A percentile compares a stretch with the other conserved stretches of the same genome.
These are phyloP conservation scores for Melopsittacus undulatus DNA, from an alignment of 2,797 vertebrate species.

Conservation along the genomic window DNA sequence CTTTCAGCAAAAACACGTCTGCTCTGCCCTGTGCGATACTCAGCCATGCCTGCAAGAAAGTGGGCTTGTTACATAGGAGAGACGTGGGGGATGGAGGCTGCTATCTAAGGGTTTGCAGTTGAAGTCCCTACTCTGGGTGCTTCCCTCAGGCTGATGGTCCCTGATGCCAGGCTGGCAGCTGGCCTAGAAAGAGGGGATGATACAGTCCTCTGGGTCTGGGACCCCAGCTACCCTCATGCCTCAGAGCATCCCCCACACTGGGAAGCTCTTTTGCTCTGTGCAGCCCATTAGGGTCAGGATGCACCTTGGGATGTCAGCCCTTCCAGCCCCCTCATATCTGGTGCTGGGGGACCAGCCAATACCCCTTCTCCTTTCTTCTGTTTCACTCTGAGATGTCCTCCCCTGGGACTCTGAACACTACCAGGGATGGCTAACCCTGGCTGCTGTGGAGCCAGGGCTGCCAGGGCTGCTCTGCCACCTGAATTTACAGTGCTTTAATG, in stretches of 20 bases:
- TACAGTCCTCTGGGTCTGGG: not conserved
- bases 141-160: accelerated
- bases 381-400: not conserved
- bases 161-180: not conserved
- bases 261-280: not conserved
- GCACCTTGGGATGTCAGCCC: accelerated
- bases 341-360: not conserved
- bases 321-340: not conserved
- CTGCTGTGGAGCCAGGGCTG: not conserved
- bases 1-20: not conserved
- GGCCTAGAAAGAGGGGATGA: not conserved
- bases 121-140: not conserved
- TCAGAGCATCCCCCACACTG: accelerated
- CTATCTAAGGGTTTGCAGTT: not conserved
- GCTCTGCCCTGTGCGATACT: not conserved
- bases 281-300: not conserved
- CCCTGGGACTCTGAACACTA: accelerated
- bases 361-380: not conserved
- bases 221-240: not conserved
- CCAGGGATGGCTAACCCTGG: not conserved
- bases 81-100: not conserved
- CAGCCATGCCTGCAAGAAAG: not conserved
- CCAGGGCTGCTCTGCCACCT: not conserved
- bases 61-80: not conserved
- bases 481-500: not conserved